These are phyloP conservation scores for Struthio camelus DNA, from an alignment of 2,113 vertebrate genomes.

Conservation along the genomic window DNA sequence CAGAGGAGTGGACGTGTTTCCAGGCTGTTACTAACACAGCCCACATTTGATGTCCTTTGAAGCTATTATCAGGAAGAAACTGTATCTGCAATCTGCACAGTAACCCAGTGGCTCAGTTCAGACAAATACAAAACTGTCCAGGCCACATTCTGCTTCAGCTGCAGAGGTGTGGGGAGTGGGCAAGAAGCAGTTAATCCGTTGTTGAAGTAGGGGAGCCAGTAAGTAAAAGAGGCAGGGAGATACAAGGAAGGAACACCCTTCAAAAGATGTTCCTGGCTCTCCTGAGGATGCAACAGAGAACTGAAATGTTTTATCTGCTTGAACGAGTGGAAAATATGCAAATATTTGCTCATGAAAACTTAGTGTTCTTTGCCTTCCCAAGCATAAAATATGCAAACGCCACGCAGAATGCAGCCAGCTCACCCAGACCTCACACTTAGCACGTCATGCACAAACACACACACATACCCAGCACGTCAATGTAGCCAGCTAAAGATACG, in stretches of 20 bases:
- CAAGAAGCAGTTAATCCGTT: not conserved
- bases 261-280: not conserved
- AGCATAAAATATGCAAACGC: conserved; percentile 51
- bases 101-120: not conserved
- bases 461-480: not conserved
- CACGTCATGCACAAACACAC: not conserved
- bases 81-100: not conserved
- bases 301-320: conserved; percentile 39
- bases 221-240: not conserved
- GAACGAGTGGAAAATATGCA: conserved; percentile 69
- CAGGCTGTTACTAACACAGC: conserved; percentile 9
- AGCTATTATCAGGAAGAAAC: not conserved
- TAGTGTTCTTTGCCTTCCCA: conserved; percentile 46
- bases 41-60: not conserved
- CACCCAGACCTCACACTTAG: not conserved
- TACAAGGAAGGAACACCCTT: not conserved
- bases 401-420: not conserved
- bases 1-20: not conserved
- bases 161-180: not conserved
- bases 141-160: not conserved
- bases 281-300: not conserved
- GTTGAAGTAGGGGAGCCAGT: not conserved
- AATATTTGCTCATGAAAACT: conserved; percentile 73
- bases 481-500: not conserved
- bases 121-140: not conserved